Evolutionary conservation across 2,113 vertebrate genomes (phyloP).

Genomic region (Tapirus terrestris): DNA sequence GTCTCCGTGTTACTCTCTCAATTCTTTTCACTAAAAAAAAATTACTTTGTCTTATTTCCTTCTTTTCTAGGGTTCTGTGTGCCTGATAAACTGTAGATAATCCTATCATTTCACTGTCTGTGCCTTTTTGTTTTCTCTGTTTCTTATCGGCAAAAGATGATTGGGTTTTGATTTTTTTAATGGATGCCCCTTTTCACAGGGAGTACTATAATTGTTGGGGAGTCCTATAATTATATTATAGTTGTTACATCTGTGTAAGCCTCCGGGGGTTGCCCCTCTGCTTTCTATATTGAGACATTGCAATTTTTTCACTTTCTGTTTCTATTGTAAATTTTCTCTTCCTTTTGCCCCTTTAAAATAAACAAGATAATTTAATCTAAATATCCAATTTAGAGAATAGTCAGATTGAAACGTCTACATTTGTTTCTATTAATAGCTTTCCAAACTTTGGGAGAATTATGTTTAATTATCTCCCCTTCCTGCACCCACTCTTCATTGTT

Average conservation of each 20-base stretch:
- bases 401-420: neutral
- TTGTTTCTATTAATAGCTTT: neutral
- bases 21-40: neutral
- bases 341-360: conserved; percentile 15
- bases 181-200: neutral
- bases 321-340: conserved; percentile 52
- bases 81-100: neutral
- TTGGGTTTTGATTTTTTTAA: neutral
- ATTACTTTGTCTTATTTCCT: neutral
- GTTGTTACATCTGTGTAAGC: neutral
- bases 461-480: neutral
- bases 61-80: neutral
- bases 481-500: no score
- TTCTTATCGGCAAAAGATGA: neutral
- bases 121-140: neutral
- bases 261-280: neutral
- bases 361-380: neutral
- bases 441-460: neutral
- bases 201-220: no score
- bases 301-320: conserved; percentile 51
- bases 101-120: fast-evolving
- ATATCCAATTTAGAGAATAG: neutral
- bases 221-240: neutral
- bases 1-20: neutral
- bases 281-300: neutral